Conservation (phyloP, 2,888 invertebrate species). For the Rapana venosa region DNA sequence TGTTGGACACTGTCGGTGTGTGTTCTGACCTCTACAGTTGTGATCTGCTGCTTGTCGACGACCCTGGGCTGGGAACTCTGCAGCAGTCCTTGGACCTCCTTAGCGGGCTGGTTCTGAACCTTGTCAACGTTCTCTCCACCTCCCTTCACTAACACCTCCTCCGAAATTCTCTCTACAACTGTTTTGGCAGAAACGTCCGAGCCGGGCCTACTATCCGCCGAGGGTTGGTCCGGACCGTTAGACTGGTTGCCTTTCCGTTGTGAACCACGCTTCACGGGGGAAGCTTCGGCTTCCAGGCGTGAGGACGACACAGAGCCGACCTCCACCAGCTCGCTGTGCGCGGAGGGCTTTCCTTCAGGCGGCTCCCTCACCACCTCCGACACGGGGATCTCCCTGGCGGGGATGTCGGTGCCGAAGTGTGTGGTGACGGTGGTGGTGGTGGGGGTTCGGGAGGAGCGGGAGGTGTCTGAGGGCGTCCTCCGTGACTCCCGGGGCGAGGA, state of each 20-base stretch:
- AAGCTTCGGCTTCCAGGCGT: neutral
- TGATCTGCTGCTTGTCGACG: conserved; percentile 5
- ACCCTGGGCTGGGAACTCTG: neutral
- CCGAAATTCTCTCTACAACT: neutral
- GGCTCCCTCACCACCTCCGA: neutral
- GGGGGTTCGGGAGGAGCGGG: conserved; percentile 23
- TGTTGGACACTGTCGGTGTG: neutral
- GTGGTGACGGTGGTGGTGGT: neutral
- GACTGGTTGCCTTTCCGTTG: neutral
- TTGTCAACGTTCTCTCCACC: neutral
- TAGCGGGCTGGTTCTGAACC: neutral
- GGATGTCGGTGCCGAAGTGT: neutral
- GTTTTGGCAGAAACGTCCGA: neutral
- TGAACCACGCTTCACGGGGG: neutral
- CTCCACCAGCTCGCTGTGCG: neutral
- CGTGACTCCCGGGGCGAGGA: conserved; percentile 33
- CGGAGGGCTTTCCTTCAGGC: neutral
- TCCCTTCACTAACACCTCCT: neutral
- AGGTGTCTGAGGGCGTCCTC: conserved; percentile 40
- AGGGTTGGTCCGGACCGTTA: neutral
- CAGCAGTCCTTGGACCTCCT: neutral
- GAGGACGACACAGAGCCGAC: neutral
- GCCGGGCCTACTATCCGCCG: neutral
- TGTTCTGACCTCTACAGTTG: neutral
- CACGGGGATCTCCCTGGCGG: neutral